Conservation (phyloP, 2,113 vertebrate genomes). For the Ivindomyrus marchei region DNA sequence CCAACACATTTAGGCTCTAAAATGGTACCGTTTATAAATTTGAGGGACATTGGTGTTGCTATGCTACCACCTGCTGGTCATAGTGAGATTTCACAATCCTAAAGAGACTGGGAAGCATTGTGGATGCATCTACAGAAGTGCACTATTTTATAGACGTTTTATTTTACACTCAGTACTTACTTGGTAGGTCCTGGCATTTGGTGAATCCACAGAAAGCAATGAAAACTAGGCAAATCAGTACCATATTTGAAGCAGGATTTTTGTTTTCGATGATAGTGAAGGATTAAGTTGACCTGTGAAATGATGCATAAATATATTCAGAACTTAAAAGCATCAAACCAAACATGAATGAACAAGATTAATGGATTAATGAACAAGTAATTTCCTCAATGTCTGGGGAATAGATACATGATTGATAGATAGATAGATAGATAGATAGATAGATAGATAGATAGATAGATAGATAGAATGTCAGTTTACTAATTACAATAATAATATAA, state of each 20-base stretch:
- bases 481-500: neutral
- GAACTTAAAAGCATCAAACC: neutral
- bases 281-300: slow-evolving; percentile 47
- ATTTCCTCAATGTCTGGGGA: neutral
- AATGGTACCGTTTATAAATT: neutral
- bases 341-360: neutral
- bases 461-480: neutral
- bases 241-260: slow-evolving; percentile 42
- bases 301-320: slow-evolving; percentile 1
- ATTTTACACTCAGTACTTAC: slow-evolving; percentile 45
- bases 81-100: neutral
- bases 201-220: slow-evolving; percentile 39
- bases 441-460: neutral
- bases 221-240: slow-evolving; percentile 48
- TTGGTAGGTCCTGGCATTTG: slow-evolving; percentile 56
- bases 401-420: too few species aligned
- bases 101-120: neutral
- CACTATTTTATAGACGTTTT: neutral
- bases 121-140: neutral
- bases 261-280: slow-evolving; percentile 27
- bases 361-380: neutral
- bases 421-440: too few species aligned
- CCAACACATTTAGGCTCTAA: too few species aligned
- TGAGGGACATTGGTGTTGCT: slow-evolving; percentile 14
- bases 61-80: slow-evolving; percentile 51